Percentiles rank a stretch among this genome's conserved stretches.
These are phyloP conservation scores for Anhinga rufa DNA, from an alignment of 2,113 vertebrate species.

Conservation along the genomic window DNA sequence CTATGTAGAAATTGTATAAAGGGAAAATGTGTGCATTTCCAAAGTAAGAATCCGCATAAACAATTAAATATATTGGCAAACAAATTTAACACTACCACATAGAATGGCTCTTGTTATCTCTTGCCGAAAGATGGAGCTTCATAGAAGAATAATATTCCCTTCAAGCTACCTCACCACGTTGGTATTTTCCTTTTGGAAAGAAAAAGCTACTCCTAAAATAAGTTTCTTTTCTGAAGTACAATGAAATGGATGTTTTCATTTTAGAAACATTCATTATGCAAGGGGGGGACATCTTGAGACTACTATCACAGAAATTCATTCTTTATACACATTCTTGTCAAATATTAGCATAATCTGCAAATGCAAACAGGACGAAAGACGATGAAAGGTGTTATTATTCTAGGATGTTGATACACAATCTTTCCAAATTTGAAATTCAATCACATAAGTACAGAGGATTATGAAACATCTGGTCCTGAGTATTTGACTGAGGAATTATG, in stretches of 20 bases:
- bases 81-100: background rate
- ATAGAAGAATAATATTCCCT: background rate
- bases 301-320: background rate
- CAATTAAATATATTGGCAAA: background rate
- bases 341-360: background rate
- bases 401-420: background rate
- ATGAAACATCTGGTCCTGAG: background rate
- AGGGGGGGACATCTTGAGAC: background rate
- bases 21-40: background rate
- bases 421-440: background rate
- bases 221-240: background rate
- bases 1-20: background rate
- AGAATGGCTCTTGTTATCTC: background rate
- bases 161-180: background rate
- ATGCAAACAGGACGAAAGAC: background rate
- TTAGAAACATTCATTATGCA: background rate
- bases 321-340: background rate
- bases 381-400: background rate
- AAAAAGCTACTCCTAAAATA: background rate
- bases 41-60: background rate
- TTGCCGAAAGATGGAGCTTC: background rate
- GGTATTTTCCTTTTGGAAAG: background rate
- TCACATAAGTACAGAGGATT: background rate
- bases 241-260: background rate
- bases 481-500: background rate